These are phyloP conservation scores for Scaptomyza montana DNA, from an alignment of 1,140 invertebrate genomes.

Conservation along the genomic window DNA sequence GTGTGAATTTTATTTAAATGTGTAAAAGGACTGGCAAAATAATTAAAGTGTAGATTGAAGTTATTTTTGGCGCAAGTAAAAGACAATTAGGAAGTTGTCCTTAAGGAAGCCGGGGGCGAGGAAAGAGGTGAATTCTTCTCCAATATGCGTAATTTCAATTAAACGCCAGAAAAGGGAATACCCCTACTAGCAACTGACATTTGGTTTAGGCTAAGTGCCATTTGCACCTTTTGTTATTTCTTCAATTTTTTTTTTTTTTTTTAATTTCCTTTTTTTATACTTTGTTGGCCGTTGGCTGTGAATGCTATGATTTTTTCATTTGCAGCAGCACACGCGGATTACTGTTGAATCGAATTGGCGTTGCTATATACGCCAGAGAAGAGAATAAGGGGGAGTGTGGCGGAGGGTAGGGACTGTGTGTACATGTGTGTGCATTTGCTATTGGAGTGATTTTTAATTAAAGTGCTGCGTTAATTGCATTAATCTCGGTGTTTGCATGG, in stretches of 20 bases:
- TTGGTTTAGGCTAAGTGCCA: conserved; percentile 10
- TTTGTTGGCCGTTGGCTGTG: conserved; percentile 40
- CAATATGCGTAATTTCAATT: conserved; percentile 61
- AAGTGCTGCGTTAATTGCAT: conserved; percentile 74
- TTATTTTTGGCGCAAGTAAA: conserved; percentile 44
- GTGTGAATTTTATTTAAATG: conserved; percentile 72
- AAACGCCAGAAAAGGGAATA: conserved; percentile 30
- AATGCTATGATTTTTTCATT: conserved; percentile 76
- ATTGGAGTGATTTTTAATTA: conserved; percentile 67
- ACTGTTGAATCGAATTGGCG: conserved; percentile 59
- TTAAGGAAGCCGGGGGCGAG: conserved; percentile 28
- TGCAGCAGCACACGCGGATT: conserved; percentile 60
- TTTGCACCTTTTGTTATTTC: conserved; percentile 20
- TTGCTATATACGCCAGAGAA: neutral
- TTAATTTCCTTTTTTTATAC: conserved; percentile 20
- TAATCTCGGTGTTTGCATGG: conserved; percentile 59
- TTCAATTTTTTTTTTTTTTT: conserved; percentile 14
- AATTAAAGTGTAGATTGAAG: conserved; percentile 76
- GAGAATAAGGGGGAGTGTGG: neutral
- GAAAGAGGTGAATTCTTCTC: conserved; percentile 1
- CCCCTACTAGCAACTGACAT: conserved; percentile 20
- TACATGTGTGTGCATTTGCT: conserved; percentile 29
- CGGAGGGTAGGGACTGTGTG: neutral
- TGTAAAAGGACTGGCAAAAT: conserved; percentile 51
- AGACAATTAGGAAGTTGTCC: conserved; percentile 78